phyloP scores from a whole-genome alignment of 1,140 invertebrate genomes.

The Drepana arcuata region DNA sequence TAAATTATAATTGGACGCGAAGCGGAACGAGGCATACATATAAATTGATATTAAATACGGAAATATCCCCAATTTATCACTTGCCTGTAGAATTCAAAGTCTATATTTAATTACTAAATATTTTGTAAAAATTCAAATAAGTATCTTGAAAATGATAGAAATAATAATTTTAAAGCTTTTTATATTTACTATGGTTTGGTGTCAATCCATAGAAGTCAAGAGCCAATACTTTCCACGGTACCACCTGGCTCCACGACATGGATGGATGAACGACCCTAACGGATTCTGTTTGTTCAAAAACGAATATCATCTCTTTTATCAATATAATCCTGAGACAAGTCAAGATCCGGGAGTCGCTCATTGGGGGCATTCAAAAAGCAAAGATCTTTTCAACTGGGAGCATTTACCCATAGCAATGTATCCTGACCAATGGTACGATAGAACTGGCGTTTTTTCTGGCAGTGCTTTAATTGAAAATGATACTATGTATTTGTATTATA shows the following conservation, averaged over 20 bases:
- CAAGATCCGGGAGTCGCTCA: slow-evolving; percentile 28
- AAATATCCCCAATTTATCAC: no score
- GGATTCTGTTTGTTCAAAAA: slow-evolving; percentile 44
- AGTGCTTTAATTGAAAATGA: slow-evolving; percentile 46
- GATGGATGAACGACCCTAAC: slow-evolving; percentile 68
- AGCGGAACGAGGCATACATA: no score
- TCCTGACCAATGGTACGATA: slow-evolving; percentile 44
- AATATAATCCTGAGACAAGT: slow-evolving; percentile 41
- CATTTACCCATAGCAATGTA: slow-evolving; percentile 48
- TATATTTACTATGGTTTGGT: no score
- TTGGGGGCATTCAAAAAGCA: slow-evolving; percentile 56
- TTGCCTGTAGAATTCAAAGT: no score
- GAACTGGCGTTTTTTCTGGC: slow-evolving; percentile 52
- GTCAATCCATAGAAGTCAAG: no score
- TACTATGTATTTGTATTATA: slow-evolving; percentile 54
- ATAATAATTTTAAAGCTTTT: no score
- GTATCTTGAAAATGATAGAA: no score
- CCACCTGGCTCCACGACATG: slow-evolving; percentile 38
- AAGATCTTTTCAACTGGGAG: slow-evolving; percentile 49
- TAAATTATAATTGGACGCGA: no score
- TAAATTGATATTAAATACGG: no score
- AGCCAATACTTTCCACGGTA: slow-evolving; percentile 36
- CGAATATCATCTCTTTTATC: slow-evolving; percentile 57
- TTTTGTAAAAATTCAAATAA: no score
- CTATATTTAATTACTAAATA: no score